Evolutionary conservation across 2,113 vertebrate genomes (phyloP).

Genomic region (Dromaius novaehollandiae): DNA sequence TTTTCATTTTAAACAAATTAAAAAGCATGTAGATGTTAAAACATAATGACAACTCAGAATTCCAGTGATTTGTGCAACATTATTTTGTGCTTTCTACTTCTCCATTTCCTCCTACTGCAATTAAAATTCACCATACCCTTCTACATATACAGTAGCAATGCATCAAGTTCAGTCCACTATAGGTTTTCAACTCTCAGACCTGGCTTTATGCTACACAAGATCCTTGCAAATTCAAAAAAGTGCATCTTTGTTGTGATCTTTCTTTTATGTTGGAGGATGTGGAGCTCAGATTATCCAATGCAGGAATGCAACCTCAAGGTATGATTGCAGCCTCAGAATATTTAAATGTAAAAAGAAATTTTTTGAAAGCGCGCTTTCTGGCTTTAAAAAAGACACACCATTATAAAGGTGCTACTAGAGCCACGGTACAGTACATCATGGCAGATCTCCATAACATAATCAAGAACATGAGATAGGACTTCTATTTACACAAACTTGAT

Average conservation of each 20-base stretch:
- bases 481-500: conserved; percentile 67
- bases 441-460: conserved; percentile 53
- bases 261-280: conserved; percentile 22
- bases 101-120: conserved; percentile 44
- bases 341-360: conserved; percentile 58
- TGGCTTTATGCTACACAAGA: conserved; percentile 9
- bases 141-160: conserved; percentile 30
- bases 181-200: conserved; percentile 16
- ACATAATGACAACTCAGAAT: conserved; percentile 56
- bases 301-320: conserved; percentile 54
- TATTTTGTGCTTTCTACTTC: conserved; percentile 73
- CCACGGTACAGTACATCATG: conserved; percentile 69
- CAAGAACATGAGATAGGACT: conserved; percentile 37
- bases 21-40: conserved; percentile 61
- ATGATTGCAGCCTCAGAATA: conserved; percentile 43
- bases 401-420: conserved; percentile 50
- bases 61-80: conserved; percentile 75
- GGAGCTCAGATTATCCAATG: conserved; percentile 52
- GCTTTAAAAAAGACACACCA: conserved; percentile 55
- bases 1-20: conserved; percentile 52
- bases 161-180: conserved; percentile 36
- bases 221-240: conserved; percentile 37
- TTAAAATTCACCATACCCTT: conserved; percentile 48
- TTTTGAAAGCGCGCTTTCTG: not conserved
- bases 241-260: conserved; percentile 47